Conservation (phyloP, 2,113 vertebrate genomes). For the Pteronura brasiliensis region DNA sequence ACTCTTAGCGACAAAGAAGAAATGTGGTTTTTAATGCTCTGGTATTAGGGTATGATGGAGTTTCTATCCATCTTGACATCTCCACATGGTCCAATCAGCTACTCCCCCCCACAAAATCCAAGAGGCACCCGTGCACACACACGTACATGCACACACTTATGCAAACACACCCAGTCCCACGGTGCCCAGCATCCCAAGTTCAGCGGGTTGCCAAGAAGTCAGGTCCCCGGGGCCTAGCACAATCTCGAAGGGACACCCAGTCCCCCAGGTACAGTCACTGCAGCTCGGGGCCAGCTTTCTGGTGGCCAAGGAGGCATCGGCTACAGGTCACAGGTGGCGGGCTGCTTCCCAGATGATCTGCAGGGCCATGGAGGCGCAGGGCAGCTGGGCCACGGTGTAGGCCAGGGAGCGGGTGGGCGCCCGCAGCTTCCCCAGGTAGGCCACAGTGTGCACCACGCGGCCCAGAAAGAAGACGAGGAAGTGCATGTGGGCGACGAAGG, state of each 20-base stretch:
- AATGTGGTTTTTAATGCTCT: not conserved
- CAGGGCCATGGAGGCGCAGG: conserved; percentile 94
- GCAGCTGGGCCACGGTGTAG: conserved; percentile 90
- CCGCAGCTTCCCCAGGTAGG: conserved; percentile 88
- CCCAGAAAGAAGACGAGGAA: conserved; percentile 90
- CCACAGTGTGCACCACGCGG: conserved; percentile 88
- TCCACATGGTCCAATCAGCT: not conserved
- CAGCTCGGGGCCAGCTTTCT: not conserved
- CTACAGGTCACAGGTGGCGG: conserved; percentile 78
- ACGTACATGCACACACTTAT: not conserved
- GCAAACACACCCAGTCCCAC: not conserved
- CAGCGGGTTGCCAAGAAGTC: not conserved
- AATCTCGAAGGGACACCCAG: not conserved
- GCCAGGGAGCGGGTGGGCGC: conserved; percentile 91
- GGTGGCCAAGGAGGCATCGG: accelerated
- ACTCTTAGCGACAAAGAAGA: accelerated
- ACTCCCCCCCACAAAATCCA: not conserved
- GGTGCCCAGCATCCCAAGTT: not conserved
- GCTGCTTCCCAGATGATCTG: conserved; percentile 88
- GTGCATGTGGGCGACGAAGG: conserved; percentile 87
- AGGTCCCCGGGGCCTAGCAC: not conserved
- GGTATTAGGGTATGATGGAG: too few relatives aligned
- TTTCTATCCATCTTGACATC: not conserved
- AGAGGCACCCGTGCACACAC: not conserved
- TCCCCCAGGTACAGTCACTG: not conserved